Base-by-base conservation (phyloP, 2,113 vertebrate genomes). In the Hippoglossus stenolepis region DNA sequence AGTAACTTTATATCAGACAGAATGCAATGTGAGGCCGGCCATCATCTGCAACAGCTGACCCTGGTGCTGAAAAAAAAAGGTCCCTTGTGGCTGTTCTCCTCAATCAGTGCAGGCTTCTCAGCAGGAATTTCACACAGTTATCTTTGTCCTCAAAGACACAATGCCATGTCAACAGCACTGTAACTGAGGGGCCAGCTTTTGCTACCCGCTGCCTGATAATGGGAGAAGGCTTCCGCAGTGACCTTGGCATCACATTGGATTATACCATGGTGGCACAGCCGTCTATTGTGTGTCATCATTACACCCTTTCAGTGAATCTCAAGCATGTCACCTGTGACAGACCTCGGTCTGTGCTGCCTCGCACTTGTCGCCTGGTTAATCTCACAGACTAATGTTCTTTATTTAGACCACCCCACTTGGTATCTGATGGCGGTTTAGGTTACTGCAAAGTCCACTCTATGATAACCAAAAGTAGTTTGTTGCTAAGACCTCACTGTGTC, bases 111-210 rank as follows among this genome's bases (percentile, higher is more conserved):
- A 0, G 80, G 72, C 62, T 87, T 82, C 89, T 87, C 59, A 24
- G 66, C 63, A 79, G 85, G 91, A 93, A 93, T 93, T 82, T 93
- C 84, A 93, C 93, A 91, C 85, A 61, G 91, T 93, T 94, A 94
- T 94, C 89, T 94, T 93, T 92, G 92, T 91, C 83, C 89, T 79
- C 86, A 83, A 87, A 90, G 88, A 90, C 86, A 90, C 89, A 85
- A 85, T 85, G 84, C 84, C 82, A 71, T 88, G 89, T 91, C 90
- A 90, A 87, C 84, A 69, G 81, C 64, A 64, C 53, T 66, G 78
- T 76, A 78, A 73, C 77, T 49, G 63, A 64, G 79, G 72, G 82
- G 64, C 77, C 84, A 31, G 79, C 64, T 81, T 85, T 89, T 53
- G 20, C 73, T 43, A 21, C 70, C 70, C 54, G 71, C 77, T 58